These are phyloP conservation scores for Drosophila atripex DNA, from an alignment of 2,888 invertebrate species.

Conservation along the genomic window DNA sequence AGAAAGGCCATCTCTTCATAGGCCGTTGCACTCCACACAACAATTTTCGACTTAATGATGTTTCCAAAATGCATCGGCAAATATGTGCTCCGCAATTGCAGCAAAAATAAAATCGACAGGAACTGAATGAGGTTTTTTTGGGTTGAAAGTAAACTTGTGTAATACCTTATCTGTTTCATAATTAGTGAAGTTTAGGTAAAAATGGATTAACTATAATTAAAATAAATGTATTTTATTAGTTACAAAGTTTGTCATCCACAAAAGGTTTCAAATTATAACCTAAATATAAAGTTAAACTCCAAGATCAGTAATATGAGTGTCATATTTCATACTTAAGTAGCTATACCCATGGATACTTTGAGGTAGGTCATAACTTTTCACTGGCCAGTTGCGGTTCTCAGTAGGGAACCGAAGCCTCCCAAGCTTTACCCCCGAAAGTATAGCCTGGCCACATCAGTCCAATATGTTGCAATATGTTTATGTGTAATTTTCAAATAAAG, in stretches of 20 bases:
- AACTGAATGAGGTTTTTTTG: not conserved
- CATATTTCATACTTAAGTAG: not conserved
- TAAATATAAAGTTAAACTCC: too few relatives aligned
- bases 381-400: constrained; percentile 3
- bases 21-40: constrained; percentile 71
- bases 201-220: not conserved
- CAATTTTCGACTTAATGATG: constrained; percentile 78
- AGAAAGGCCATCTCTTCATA: constrained; percentile 56
- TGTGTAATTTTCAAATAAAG: constrained; percentile 78
- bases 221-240: not conserved
- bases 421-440: not conserved
- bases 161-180: constrained; percentile 6
- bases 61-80: constrained; percentile 77
- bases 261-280: not conserved
- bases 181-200: not conserved
- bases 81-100: constrained; percentile 69
- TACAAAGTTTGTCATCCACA: too few relatives aligned
- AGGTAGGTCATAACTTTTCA: not conserved
- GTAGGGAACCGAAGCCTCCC: constrained; percentile 18
- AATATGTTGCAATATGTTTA: constrained; percentile 66
- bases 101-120: constrained; percentile 38
- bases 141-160: not conserved
- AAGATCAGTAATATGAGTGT: too few relatives aligned
- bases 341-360: not conserved
- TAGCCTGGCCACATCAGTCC: constrained; percentile 2